Evolutionary conservation across 2,113 vertebrate species (phyloP).

Genomic region (Philantomba maxwellii): DNA sequence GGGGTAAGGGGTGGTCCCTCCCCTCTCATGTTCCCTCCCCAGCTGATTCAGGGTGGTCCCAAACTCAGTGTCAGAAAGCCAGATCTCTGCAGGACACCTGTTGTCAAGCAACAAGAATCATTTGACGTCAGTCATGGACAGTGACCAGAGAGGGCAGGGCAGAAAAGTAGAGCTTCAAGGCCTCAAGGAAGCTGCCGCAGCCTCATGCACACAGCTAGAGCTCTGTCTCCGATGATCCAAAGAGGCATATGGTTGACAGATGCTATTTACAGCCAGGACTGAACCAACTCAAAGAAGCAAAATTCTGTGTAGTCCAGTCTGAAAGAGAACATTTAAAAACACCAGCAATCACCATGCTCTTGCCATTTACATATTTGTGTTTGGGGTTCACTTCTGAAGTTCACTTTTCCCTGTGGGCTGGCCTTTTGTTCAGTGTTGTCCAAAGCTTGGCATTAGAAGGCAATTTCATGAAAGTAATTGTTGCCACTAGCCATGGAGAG

Average conservation of each 20-base stretch:
- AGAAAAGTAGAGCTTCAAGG: not conserved
- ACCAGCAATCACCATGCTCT: not conserved
- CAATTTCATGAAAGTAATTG: not conserved
- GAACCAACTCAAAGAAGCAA: slow-evolving; percentile 4
- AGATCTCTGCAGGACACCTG: not conserved
- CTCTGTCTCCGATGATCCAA: not conserved
- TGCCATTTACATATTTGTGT: not conserved
- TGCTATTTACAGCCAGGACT: slow-evolving; percentile 6
- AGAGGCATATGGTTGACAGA: slow-evolving; percentile 47
- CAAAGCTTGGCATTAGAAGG: not conserved
- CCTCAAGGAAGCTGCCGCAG: not conserved
- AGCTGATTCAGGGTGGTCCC: slow-evolving; percentile 11
- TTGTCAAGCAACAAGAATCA: not conserved
- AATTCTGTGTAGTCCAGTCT: not conserved
- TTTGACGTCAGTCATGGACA: not conserved
- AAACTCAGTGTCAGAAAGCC: not conserved
- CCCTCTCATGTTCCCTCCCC: not conserved
- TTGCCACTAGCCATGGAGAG: not conserved
- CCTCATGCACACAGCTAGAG: not conserved
- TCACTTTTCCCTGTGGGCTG: not conserved
- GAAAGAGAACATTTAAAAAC: not conserved
- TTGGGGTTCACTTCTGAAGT: slow-evolving; percentile 6
- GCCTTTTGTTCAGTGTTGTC: not conserved
- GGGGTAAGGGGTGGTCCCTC: not conserved
- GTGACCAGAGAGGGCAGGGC: not conserved